Conservation (phyloP, 2,888 invertebrate species). For the Pinctada fucata region DNA sequence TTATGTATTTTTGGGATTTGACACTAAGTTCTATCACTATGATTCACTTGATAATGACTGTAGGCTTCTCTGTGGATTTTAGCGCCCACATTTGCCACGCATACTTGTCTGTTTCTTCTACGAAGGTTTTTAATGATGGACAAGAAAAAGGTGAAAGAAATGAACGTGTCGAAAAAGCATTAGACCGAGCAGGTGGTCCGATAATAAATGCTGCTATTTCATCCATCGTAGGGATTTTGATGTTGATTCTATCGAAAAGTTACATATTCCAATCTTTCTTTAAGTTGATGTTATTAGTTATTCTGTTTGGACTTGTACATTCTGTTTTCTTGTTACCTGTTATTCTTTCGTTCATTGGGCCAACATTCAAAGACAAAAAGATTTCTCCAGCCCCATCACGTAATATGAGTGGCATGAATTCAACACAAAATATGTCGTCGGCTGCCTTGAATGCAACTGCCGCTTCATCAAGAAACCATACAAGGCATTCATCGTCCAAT, state of each 20-base stretch:
- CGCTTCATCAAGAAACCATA: too few relatives aligned
- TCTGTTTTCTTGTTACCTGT: slow-evolving; percentile 59
- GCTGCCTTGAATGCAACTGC: too few relatives aligned
- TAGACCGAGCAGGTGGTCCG: slow-evolving; percentile 55
- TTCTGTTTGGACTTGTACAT: slow-evolving; percentile 56
- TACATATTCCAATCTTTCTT: slow-evolving; percentile 29
- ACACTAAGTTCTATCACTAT: slow-evolving; percentile 59
- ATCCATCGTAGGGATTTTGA: slow-evolving; percentile 57
- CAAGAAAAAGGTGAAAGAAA: slow-evolving; percentile 15
- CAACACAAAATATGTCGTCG: too few relatives aligned
- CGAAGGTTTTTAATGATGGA: too few relatives aligned
- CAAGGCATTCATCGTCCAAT: too few relatives aligned
- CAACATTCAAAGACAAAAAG: too few relatives aligned
- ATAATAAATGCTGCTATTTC: slow-evolving; percentile 62
- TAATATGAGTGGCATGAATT: too few relatives aligned
- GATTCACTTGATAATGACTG: slow-evolving; percentile 60
- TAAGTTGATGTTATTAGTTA: slow-evolving; percentile 62
- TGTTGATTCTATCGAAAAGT: slow-evolving; percentile 53
- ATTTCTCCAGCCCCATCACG: too few relatives aligned
- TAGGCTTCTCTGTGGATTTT: slow-evolving; percentile 63
- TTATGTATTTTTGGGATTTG: slow-evolving; percentile 39
- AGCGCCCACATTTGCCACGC: slow-evolving; percentile 26
- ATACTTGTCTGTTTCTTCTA: too few relatives aligned
- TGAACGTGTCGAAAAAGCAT: slow-evolving; percentile 44
- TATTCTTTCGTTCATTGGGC: slow-evolving; percentile 30